Percentiles rank a stretch among this genome's conserved stretches.
phyloP scores from a whole-genome alignment of 2,888 invertebrate genomes.

The Pachydiplax longipennis region DNA sequence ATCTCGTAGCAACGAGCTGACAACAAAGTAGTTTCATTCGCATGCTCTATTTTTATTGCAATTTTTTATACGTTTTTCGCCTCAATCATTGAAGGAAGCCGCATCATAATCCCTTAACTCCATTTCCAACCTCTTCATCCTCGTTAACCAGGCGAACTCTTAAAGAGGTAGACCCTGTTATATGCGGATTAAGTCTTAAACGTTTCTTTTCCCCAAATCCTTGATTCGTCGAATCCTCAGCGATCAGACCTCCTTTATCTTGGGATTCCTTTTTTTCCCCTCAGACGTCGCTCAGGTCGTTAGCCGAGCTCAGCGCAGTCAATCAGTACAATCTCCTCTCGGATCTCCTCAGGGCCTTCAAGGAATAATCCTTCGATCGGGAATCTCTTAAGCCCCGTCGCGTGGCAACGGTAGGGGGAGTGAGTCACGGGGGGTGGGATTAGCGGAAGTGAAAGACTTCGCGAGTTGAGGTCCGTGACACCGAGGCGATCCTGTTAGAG shows the following conservation, averaged over 20 bases:
- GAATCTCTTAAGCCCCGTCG: conserved; percentile 1
- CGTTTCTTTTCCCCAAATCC: not conserved
- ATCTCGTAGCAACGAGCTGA: no score
- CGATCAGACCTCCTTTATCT: not conserved
- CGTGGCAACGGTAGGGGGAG: conserved; percentile 18
- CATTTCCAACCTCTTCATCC: not conserved
- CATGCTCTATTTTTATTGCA: no score
- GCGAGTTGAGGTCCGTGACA: conserved; percentile 20
- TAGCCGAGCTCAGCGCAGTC: conserved; percentile 33
- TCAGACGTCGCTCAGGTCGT: conserved; percentile 13
- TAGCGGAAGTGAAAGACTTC: conserved; percentile 27
- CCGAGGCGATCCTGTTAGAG: conserved; percentile 29
- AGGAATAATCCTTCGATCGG: conserved; percentile 4
- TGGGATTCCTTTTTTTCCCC: not conserved
- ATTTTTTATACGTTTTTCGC: no score
- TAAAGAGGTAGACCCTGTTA: not conserved
- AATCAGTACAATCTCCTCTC: conserved; percentile 39
- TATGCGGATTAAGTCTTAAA: not conserved
- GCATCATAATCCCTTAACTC: no score
- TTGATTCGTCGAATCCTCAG: not conserved
- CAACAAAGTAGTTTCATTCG: no score
- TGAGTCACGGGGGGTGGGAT: not conserved
- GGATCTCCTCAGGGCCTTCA: not conserved
- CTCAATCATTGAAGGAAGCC: no score
- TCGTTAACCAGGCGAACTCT: not conserved